Base-by-base conservation (phyloP, 2,797 vertebrate genomes). In the Trichosurus vulpecula region DNA sequence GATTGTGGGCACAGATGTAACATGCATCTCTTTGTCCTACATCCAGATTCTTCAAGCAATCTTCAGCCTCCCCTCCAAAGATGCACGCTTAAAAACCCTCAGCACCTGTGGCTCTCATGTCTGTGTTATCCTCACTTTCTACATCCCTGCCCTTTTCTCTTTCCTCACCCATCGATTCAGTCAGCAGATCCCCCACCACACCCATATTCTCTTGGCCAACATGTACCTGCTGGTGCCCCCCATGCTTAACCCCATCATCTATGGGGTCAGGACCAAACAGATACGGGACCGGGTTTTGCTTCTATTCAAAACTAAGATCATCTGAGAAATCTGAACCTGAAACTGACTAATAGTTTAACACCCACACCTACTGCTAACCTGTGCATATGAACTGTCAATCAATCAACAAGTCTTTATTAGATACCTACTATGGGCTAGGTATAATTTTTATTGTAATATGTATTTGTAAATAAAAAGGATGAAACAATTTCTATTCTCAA, bases 51-150 rank as follows among this genome's bases (percentile, higher is more conserved):
- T 98, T 6, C 92, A 6, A 52, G 91, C 93, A n/a, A 53, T 97
- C 41, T 95, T 97, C 74, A 55, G 1, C 10, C 90, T 96, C 11
- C 92, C 74, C 0, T 97, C 96, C 54, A 93, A 81, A 10, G 13
- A 87, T 0, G 57, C 97, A 41, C 96, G 96, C 29, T 10, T 91
- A 41, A 98, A 94, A 91, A 91, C 96, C 0, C 94, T 97, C 22
- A 96, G 96, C 29, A 97, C 97, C 2, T 97, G 97, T 0, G 19
- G 94, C 14, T 97, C 97, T 27, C 98, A 98, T 66, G 13, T 97
- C 57, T 97, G 96, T 0, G 91, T 97, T 66, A 98, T 98, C 0
- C 91, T 91, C 97, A 98, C 87, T 61, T 98, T 98, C 58, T 98
- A 97, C 9, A 87, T 22, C 0, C 96, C 93, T 2, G 95, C 97